phyloP scores from a whole-genome alignment of 1,140 invertebrate genomes.

The Ceratina australensis region DNA sequence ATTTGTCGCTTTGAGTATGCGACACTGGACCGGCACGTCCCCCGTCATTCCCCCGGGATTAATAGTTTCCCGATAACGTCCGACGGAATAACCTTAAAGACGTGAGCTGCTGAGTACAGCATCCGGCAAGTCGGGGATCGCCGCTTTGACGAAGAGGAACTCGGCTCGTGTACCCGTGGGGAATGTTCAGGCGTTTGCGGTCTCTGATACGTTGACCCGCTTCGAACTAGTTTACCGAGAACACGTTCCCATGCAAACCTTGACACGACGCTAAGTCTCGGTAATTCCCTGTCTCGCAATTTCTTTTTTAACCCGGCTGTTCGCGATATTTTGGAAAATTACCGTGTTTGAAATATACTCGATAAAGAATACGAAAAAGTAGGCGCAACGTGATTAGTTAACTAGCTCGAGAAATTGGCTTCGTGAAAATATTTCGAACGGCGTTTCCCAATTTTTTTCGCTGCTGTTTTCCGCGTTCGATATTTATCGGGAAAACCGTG shows the following conservation, averaged over 20 bases:
- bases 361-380: too few relatives aligned
- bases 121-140: conserved; percentile 13
- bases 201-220: not conserved
- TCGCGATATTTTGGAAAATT: not conserved
- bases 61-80: conserved; percentile 34
- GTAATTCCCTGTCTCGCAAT: not conserved
- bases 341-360: too few relatives aligned
- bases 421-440: too few relatives aligned
- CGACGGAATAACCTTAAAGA: conserved; percentile 46
- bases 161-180: conserved; percentile 6
- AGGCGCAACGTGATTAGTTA: too few relatives aligned
- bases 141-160: conserved; percentile 31
- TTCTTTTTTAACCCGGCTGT: not conserved
- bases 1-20: not conserved
- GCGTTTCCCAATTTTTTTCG: too few relatives aligned
- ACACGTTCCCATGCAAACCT: conserved; percentile 1
- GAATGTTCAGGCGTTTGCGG: not conserved
- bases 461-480: too few relatives aligned
- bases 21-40: not conserved
- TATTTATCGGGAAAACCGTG: too few relatives aligned
- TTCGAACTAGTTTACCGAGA: not conserved
- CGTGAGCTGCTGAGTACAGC: conserved; percentile 54
- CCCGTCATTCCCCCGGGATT: conserved; percentile 20
- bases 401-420: too few relatives aligned
- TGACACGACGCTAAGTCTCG: not conserved